Conservation (phyloP, 1,140 invertebrate species). For the Pseudomyrmex pallidus region DNA sequence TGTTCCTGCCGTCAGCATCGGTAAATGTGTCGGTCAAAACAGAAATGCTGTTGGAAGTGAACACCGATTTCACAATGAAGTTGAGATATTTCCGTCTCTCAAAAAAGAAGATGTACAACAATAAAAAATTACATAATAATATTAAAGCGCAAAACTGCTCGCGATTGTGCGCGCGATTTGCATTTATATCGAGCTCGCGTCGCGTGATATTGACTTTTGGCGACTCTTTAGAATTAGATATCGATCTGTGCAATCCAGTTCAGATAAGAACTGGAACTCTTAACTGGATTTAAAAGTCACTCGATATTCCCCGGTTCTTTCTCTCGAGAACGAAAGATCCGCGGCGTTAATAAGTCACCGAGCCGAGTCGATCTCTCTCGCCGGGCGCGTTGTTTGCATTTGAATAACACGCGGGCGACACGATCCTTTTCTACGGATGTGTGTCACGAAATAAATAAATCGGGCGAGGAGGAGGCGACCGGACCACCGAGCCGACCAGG, state of each 20-base stretch:
- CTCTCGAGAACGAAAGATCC: slow-evolving; percentile 31
- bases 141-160: background rate
- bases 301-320: slow-evolving; percentile 23
- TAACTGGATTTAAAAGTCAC: slow-evolving; percentile 9
- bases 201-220: background rate
- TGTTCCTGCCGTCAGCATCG: slow-evolving; percentile 21
- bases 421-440: slow-evolving; percentile 78
- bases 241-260: background rate
- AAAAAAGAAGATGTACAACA: background rate
- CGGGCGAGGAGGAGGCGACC: slow-evolving; percentile 44
- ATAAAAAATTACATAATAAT: background rate
- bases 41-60: slow-evolving; percentile 19
- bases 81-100: background rate
- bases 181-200: too few relatives aligned
- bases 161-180: background rate
- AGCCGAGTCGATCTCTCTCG: slow-evolving; percentile 26
- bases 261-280: background rate
- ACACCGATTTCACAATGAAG: background rate
- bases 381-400: slow-evolving; percentile 77
- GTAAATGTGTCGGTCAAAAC: slow-evolving; percentile 23
- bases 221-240: background rate
- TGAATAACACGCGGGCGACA: slow-evolving; percentile 83
- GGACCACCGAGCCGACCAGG: slow-evolving; percentile 78
- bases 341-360: slow-evolving; percentile 74
- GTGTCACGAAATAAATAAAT: slow-evolving; percentile 79